phyloP scores from a whole-genome alignment of 2,113 vertebrate genomes.

The Psilopogon haemacephalus region DNA sequence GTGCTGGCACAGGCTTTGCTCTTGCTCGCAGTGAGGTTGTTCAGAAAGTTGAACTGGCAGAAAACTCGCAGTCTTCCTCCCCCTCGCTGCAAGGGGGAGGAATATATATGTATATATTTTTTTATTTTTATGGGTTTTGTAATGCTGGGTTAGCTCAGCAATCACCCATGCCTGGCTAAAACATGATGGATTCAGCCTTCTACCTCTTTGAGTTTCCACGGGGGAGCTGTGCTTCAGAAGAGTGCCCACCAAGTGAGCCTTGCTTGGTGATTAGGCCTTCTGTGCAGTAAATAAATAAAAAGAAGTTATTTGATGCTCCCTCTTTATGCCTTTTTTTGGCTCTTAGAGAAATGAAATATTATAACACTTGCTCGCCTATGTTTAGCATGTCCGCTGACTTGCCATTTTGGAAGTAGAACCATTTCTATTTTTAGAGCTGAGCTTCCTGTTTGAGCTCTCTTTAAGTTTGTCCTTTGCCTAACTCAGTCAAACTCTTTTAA shows the following conservation, averaged over 20 bases:
- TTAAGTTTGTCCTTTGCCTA: slow-evolving; percentile 38
- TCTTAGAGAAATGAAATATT: slow-evolving; percentile 16
- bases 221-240: not conserved
- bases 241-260: not conserved
- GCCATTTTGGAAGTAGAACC: slow-evolving; percentile 51
- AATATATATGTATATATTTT: not conserved
- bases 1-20: not conserved
- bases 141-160: not conserved
- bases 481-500: slow-evolving; percentile 11
- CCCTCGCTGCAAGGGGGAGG: not conserved
- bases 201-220: not conserved
- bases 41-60: not conserved
- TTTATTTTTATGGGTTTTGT: not conserved
- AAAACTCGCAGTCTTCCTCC: not conserved
- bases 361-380: not conserved
- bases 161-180: not conserved
- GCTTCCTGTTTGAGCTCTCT: slow-evolving; percentile 61
- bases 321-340: not conserved
- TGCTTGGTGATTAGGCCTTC: not conserved
- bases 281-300: not conserved
- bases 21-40: not conserved
- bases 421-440: slow-evolving; percentile 58
- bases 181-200: not conserved
- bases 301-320: not conserved
- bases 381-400: slow-evolving; percentile 58